Conservation (phyloP, 2,888 invertebrate species). For the Drosophila stalkeri region DNA sequence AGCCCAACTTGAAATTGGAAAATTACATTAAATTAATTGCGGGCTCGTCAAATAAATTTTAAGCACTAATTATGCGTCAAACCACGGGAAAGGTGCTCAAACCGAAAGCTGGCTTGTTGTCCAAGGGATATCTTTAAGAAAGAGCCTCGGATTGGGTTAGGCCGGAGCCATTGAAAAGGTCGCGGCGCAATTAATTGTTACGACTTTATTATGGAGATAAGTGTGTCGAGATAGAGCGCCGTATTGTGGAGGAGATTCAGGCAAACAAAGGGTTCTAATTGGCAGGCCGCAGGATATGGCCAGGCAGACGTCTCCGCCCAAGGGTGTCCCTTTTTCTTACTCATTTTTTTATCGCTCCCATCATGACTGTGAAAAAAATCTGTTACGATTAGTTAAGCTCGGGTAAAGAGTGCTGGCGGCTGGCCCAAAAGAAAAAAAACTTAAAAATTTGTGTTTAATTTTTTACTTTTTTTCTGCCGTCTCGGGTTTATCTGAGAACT, state of each 20-base stretch:
- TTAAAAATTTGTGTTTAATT: constrained; percentile 44
- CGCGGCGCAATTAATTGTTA: constrained; percentile 83
- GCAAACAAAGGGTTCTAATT: constrained; percentile 81
- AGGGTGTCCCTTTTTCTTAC: constrained; percentile 52
- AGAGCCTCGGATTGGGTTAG: constrained; percentile 29
- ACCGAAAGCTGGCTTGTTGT: constrained; percentile 7
- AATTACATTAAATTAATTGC: constrained; percentile 74
- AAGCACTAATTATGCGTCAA: constrained; percentile 76
- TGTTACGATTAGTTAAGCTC: constrained; percentile 83
- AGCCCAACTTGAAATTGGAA: constrained; percentile 39
- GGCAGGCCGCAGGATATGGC: constrained; percentile 74
- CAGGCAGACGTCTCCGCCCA: constrained; percentile 67
- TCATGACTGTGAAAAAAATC: constrained; percentile 79
- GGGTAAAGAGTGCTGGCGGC: constrained; percentile 54
- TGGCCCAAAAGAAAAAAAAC: constrained; percentile 46
- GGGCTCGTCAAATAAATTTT: constrained; percentile 76
- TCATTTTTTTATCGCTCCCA: constrained; percentile 24
- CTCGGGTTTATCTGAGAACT: constrained; percentile 77
- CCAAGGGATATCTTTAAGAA: constrained; percentile 1
- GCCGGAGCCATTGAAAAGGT: constrained; percentile 56
- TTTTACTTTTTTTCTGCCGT: constrained; percentile 21
- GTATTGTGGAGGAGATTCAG: constrained; percentile 49
- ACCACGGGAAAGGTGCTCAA: constrained; percentile 46
- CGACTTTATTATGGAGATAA: constrained; percentile 84
- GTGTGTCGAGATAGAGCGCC: constrained; percentile 51